Percentiles rank a stretch among this genome's conserved stretches.
phyloP scores from a whole-genome alignment of 1,140 invertebrate genomes.

The Helicorthomorpha holstii region DNA sequence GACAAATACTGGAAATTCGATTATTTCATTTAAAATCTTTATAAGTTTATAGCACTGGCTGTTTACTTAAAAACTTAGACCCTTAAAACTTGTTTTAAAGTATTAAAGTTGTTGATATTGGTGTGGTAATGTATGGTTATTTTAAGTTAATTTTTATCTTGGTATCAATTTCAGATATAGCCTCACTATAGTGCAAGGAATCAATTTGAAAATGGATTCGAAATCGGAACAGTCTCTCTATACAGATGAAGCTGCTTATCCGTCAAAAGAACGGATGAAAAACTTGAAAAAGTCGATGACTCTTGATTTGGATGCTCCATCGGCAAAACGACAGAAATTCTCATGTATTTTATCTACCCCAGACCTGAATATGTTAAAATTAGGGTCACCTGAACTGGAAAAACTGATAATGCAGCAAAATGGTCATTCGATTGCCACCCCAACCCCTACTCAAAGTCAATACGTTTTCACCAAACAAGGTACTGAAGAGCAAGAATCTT shows the following conservation, averaged over 20 bases:
- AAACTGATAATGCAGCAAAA: conserved; percentile 58
- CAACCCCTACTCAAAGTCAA: conserved; percentile 51
- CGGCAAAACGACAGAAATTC: conserved; percentile 20
- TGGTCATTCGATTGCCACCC: conserved; percentile 47
- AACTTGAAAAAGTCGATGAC: conserved; percentile 44
- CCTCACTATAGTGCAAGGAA: too few relatives aligned
- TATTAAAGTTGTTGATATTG: too few relatives aligned
- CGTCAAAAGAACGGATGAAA: conserved; percentile 19
- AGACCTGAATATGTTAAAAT: conserved; percentile 66
- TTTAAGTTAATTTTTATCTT: too few relatives aligned
- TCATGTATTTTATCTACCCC: conserved; percentile 50
- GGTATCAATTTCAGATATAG: too few relatives aligned
- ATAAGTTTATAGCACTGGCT: too few relatives aligned
- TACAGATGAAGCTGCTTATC: conserved; percentile 29
- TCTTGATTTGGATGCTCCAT: conserved; percentile 64
- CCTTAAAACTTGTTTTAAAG: too few relatives aligned
- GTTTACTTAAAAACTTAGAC: too few relatives aligned
- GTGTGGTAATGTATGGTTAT: too few relatives aligned
- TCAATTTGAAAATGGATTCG: too few relatives aligned
- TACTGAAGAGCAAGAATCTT: conserved; percentile 80
- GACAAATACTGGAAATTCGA: too few relatives aligned
- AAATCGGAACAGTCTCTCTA: conserved; percentile 47
- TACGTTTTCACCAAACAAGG: conserved; percentile 39
- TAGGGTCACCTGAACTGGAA: conserved; percentile 70
- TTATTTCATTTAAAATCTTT: too few relatives aligned